Evolutionary conservation across 2,888 invertebrate species (phyloP), one percentile per base, ranked within the genome.

Genomic region (Drepanosiphum platanoidis): DNA sequence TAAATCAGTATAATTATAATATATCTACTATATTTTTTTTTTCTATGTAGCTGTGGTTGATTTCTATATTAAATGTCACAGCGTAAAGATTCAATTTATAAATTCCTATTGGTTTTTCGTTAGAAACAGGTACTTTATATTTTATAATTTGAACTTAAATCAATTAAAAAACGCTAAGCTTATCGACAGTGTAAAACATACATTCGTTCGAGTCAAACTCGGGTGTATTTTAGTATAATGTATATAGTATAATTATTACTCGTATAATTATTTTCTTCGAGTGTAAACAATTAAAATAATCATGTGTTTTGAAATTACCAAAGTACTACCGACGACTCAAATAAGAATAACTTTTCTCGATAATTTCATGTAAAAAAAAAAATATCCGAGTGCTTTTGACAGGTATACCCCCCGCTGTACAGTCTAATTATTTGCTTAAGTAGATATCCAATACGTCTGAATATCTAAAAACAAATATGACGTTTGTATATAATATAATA

Each of bases 371-470:
- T 64, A 68, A n/a, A 32, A 79, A 68, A 78, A 46, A 79, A n/a
- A 34, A 46, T 58, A 30, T 13, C 4, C 22, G 81, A 22, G 58
- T 84, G 84, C 58, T 58, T 77, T 77, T 84, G 84, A 84, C 84
- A 77, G 84, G 30, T 64, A 36, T 84, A 77, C 84, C 84, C n/a
- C 84, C 84, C 68, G 84, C 84, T 75, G 84, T 77, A 84, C 22
- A 84, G 34, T 84, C n/a, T 84, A 84, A 84, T 84, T 84, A 84
- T 84, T 70, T 77, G 84, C 68, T 84, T 75, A 66, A 75, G 83
- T 83, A 83, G 83, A 52, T 83, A 75, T 83, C 84, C 30, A 58
- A 58, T 68, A 75, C 52, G 30, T 34, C 27, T 68, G 72, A 61
- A 66, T 64, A 75, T 68, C 22, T 75, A 39, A 52, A 52, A 77